Evolutionary conservation across 2,113 vertebrate genomes (phyloP).

Genomic region (Pseudolaguvia tuberculata): DNA sequence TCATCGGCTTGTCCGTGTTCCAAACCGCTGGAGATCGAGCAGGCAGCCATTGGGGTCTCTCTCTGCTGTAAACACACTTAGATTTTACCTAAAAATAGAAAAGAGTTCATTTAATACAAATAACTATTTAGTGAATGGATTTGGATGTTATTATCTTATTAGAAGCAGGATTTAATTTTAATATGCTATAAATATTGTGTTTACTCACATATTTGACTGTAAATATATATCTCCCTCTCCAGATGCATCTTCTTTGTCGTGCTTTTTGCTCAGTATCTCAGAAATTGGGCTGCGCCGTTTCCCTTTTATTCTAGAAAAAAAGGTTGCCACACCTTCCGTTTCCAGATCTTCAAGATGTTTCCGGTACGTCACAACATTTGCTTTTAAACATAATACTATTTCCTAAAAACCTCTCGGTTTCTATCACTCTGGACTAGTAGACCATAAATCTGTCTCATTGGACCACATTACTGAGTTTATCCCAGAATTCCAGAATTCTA

Average conservation of each 20-base stretch:
- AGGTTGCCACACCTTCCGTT: conserved; percentile 71
- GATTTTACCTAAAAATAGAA: conserved; percentile 1
- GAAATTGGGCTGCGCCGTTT: conserved; percentile 71
- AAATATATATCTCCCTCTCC: conserved; percentile 19
- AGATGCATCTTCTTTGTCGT: conserved; percentile 90
- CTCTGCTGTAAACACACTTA: conserved; percentile 72
- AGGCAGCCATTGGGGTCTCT: conserved; percentile 93
- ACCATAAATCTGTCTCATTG: conserved; percentile 18
- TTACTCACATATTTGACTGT: no score
- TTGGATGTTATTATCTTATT: no score
- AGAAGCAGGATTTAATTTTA: neutral
- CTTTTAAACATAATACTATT: neutral
- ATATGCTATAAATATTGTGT: no score
- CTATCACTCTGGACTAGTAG: conserved; percentile 5
- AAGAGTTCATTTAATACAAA: no score
- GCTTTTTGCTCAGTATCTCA: conserved; percentile 90
- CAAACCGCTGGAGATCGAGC: conserved; percentile 85
- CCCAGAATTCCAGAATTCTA: no score
- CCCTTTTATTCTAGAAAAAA: conserved; percentile 74
- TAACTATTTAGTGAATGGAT: neutral
- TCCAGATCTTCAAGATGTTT: conserved; percentile 97
- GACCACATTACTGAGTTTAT: neutral
- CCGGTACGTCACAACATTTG: conserved; percentile 70
- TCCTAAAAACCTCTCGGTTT: conserved; percentile 11
- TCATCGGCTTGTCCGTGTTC: conserved; percentile 93